Evolutionary conservation across 1,140 invertebrate genomes (phyloP).

Genomic region (Asobara japonica): DNA sequence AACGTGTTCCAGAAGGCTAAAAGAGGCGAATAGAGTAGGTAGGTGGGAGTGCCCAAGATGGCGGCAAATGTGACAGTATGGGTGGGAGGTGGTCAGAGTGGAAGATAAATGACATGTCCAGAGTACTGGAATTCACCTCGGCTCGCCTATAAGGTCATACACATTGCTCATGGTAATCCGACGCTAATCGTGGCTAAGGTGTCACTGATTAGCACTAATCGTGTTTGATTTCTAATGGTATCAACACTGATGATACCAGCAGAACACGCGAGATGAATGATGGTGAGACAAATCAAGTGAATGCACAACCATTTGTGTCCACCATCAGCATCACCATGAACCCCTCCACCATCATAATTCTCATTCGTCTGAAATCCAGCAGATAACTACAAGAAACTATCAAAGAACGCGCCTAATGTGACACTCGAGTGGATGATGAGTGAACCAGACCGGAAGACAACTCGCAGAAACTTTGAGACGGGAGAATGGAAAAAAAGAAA

Average conservation of each 20-base stretch:
- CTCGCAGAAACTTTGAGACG: not conserved
- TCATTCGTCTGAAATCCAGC: not conserved
- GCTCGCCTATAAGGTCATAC: constrained; percentile 4
- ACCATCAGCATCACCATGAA: not conserved
- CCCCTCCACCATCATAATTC: not conserved
- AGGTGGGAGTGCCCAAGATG: constrained; percentile 60
- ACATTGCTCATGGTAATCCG: not conserved
- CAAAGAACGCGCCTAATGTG: constrained; percentile 26
- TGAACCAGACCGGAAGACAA: constrained; percentile 21
- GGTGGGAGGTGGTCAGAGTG: constrained; percentile 38
- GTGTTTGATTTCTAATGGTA: no score
- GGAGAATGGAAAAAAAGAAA: constrained; percentile 23
- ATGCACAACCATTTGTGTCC: no score
- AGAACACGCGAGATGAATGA: no score
- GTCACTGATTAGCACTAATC: no score
- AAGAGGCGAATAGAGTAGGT: constrained; percentile 37
- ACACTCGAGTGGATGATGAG: constrained; percentile 29
- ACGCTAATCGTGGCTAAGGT: not conserved
- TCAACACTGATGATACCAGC: no score
- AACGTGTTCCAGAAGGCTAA: constrained; percentile 28
- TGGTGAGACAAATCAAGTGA: no score
- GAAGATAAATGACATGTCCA: constrained; percentile 67
- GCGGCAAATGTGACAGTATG: constrained; percentile 44
- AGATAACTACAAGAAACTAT: constrained; percentile 22
- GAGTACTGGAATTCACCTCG: constrained; percentile 43